Conservation (phyloP, 92 coral and sea anemone genomes). For the Parazoanthus swiftii region DNA sequence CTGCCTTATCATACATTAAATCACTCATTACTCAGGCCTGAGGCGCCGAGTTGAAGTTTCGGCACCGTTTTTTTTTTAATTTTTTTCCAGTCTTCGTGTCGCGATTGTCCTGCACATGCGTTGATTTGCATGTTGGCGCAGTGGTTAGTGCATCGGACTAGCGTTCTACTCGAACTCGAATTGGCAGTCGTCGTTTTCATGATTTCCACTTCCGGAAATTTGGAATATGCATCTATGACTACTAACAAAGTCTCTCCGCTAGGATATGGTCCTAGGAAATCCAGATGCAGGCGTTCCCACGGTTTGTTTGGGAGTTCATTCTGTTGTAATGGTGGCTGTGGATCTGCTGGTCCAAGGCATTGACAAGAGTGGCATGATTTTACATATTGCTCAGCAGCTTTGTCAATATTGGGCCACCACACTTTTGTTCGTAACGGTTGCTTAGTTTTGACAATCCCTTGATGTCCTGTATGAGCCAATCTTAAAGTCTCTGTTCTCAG, state of each 20-base stretch:
- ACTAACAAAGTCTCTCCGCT: constrained; percentile 44
- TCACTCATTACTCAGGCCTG: too few relatives aligned
- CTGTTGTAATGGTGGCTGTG: constrained; percentile 42
- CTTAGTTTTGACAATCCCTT: constrained; percentile 49
- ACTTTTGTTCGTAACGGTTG: constrained; percentile 47
- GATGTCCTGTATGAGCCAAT: constrained; percentile 50
- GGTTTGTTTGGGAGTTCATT: constrained; percentile 41
- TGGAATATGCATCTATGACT: too few relatives aligned
- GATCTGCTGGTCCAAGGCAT: constrained; percentile 50
- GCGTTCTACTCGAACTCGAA: too few relatives aligned
- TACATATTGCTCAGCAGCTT: constrained; percentile 42
- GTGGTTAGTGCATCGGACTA: too few relatives aligned
- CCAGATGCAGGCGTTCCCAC: constrained; percentile 44
- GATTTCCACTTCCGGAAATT: constrained; percentile 15
- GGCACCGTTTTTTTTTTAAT: too few relatives aligned
- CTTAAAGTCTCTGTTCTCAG: constrained; percentile 44
- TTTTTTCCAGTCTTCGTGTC: too few relatives aligned
- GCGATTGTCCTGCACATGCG: too few relatives aligned
- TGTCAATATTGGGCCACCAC: constrained; percentile 36
- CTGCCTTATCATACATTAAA: too few relatives aligned
- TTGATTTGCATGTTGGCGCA: too few relatives aligned
- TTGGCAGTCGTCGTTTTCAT: too few relatives aligned
- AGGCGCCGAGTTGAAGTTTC: too few relatives aligned
- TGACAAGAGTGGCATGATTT: constrained; percentile 45
- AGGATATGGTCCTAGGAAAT: constrained; percentile 46